phyloP scores from a whole-genome alignment of 53 echinoderm and acorn worm genomes.

The Luidia sarsii region DNA sequence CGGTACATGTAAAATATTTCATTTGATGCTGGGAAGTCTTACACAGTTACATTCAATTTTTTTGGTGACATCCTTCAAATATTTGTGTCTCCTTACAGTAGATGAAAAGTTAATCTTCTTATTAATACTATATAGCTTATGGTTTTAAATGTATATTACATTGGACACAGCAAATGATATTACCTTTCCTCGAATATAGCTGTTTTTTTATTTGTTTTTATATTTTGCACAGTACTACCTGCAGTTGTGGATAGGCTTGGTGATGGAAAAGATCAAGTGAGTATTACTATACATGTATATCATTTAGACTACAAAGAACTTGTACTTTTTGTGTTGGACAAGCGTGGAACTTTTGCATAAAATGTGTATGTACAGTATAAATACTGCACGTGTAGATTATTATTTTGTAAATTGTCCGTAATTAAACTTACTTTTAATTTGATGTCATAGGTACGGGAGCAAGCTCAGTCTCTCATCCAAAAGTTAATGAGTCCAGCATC shows the following conservation, averaged over 20 bases:
- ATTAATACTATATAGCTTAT: not conserved
- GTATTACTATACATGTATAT: no score
- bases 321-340: no score
- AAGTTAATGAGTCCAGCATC: constrained; percentile 82
- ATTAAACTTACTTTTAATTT: no score
- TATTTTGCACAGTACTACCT: constrained; percentile 74
- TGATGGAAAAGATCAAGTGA: constrained; percentile 92
- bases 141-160: no score
- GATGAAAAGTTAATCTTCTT: not conserved
- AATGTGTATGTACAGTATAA: no score
- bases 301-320: no score
- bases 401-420: no score
- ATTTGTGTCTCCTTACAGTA: not conserved
- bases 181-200: not conserved
- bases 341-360: no score
- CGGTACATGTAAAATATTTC: not conserved
- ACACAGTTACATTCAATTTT: no score
- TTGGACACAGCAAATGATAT: not conserved
- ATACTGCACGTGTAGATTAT: no score
- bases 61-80: not conserved
- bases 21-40: no score
- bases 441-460: constrained; percentile 84
- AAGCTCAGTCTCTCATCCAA: constrained; percentile 87
- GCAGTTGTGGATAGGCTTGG: constrained; percentile 92
- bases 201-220: constrained; percentile 15